Conservation (phyloP, 2,888 invertebrate species). For the Troides helena region DNA sequence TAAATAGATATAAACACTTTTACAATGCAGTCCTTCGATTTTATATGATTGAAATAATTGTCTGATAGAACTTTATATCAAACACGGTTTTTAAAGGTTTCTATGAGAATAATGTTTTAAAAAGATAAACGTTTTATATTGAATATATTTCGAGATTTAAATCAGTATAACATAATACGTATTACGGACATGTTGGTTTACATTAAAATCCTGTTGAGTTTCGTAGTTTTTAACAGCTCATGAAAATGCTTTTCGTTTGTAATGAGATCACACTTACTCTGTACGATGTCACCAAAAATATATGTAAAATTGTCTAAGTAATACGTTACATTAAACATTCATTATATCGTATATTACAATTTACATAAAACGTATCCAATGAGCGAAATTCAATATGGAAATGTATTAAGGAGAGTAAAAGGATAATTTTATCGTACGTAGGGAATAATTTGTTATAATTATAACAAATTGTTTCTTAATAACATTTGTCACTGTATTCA, state of each 20-base stretch:
- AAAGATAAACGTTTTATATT: too few species aligned
- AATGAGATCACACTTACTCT: too few species aligned
- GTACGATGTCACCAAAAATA: too few species aligned
- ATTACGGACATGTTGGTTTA: too few species aligned
- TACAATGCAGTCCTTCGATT: background rate
- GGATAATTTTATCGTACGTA: background rate
- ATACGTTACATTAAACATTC: background rate
- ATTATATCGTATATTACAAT: background rate
- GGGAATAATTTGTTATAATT: background rate
- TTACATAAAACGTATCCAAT: background rate
- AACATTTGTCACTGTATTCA: background rate
- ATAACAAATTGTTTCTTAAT: background rate
- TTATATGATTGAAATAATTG: background rate
- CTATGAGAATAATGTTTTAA: too few species aligned
- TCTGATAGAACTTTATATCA: background rate
- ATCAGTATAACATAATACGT: too few species aligned
- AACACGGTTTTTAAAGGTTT: too few species aligned
- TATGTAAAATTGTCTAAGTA: too few species aligned
- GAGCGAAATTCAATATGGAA: background rate
- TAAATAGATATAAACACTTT: background rate
- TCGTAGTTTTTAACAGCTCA: too few species aligned
- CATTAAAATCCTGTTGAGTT: too few species aligned
- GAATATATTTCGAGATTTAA: too few species aligned
- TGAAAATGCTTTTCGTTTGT: too few species aligned
- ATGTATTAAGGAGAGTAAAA: background rate